Evolutionary conservation across 2,113 vertebrate genomes (phyloP), one percentile per base, ranked within the genome.

Genomic region (Ailuropoda melanoleuca): DNA sequence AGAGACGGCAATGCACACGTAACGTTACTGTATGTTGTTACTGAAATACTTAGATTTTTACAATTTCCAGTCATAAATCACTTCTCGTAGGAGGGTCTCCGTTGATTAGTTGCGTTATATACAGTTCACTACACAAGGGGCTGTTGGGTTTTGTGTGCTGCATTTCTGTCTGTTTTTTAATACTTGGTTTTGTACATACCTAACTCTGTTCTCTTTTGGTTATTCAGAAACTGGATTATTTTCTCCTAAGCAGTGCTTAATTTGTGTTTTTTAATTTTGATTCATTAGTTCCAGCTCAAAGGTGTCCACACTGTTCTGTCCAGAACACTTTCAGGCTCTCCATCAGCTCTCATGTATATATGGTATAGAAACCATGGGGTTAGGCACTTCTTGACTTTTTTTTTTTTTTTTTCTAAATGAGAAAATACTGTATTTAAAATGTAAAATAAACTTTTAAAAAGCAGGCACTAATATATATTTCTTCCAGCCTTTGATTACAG

Each of bases 381-480:
- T 98, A 98, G 98, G 96, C 96, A 98, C 93, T 98, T 98, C 97
- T 92, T 98, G 98, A 98, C 97, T 98, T 98, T 98, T 98, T 91
- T 68, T 37, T n/a, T 98, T 98, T 95, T 90, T 98, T 98, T 97
- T 97, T 97, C 88, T n/a, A 0, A 95, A 97, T 85, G 95, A 97
- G 96, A 97, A 98, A 98, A 98, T 98, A 97, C 89, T 99, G 98
- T 99, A 99, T 99, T 99, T 99, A 98, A 98, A 97, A 98, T 99
- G 98, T 99, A 98, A 98, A 98, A 98, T 98, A 98, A 97, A 90
- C 98, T 98, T 98, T 97, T 95, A 98, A 98, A 98, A 98, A 98
- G 98, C 96, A 98, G 98, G 97, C 98, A 99, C 97, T 99, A 99
- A 99, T 98, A 98, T 97, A 97, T 98, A 98, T 99, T 98, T 98